A percentile compares a stretch with the other conserved stretches of the same genome.
Evolutionary conservation across 53 echinoderm and acorn worm genomes (phyloP).

Genomic region (Temnopleurus reevesii): DNA sequence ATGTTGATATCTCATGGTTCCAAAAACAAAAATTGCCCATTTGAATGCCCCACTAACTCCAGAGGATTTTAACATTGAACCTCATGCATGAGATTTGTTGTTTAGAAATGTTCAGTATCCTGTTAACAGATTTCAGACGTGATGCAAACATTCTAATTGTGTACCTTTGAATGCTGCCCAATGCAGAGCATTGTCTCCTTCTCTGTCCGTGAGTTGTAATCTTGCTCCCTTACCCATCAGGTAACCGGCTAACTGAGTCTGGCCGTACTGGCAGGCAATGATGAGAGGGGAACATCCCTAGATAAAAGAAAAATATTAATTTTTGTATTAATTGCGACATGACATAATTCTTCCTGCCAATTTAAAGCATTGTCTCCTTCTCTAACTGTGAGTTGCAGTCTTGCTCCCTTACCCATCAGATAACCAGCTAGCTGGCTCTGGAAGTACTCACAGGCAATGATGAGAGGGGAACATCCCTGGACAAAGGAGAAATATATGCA

Average conservation of each 20-base stretch:
- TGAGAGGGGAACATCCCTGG: constrained; percentile 93
- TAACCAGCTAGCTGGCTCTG: constrained; percentile 95
- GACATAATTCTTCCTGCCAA: constrained; percentile 68
- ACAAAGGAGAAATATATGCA: not conserved
- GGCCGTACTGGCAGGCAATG: constrained; percentile 98
- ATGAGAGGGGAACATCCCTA: constrained; percentile 96
- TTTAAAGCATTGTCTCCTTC: constrained; percentile 97
- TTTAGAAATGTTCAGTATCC: too few relatives aligned
- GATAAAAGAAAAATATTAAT: not conserved
- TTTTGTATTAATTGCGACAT: too few relatives aligned
- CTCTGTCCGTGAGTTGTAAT: constrained; percentile 91
- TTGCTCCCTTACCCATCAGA: constrained; percentile 98
- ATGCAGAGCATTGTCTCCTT: constrained; percentile 95
- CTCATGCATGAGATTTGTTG: too few relatives aligned
- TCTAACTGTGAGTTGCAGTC: constrained; percentile 91
- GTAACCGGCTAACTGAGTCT: constrained; percentile 93
- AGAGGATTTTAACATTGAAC: too few relatives aligned
- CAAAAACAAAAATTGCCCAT: too few relatives aligned
- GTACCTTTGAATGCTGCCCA: constrained; percentile 99
- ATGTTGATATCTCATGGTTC: too few relatives aligned
- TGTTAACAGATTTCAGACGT: too few relatives aligned
- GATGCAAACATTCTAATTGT: too few relatives aligned
- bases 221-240: constrained; percentile 99
- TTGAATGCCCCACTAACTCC: too few relatives aligned
- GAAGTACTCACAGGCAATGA: constrained; percentile 97